Conservation (phyloP, 2,888 invertebrate genomes). For the Spialia ferax region DNA sequence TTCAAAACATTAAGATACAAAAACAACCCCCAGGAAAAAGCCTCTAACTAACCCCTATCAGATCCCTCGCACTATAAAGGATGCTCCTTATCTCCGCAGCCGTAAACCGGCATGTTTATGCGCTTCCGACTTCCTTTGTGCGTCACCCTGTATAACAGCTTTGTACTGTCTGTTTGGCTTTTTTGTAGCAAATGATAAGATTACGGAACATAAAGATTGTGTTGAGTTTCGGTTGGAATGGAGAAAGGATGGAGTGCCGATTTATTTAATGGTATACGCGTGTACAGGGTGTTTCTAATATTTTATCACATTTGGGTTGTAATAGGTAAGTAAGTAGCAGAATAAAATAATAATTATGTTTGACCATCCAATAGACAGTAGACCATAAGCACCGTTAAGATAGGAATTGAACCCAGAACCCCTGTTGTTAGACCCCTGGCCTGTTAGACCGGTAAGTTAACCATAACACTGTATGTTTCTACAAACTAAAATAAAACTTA, state of each 20-base stretch:
- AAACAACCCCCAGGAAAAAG: constrained; percentile 29
- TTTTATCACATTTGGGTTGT: background rate
- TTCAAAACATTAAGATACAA: background rate
- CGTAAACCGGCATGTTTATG: constrained; percentile 60
- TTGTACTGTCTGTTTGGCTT: constrained; percentile 25
- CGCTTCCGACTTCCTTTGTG: constrained; percentile 59
- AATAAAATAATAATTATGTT: no score
- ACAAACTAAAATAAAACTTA: no score
- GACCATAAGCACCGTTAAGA: no score
- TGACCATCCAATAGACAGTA: no score
- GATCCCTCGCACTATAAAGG: constrained; percentile 41
- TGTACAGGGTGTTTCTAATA: background rate
- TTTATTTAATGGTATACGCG: constrained; percentile 6
- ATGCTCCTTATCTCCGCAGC: constrained; percentile 52
- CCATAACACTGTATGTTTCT: no score
- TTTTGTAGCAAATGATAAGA: constrained; percentile 39
- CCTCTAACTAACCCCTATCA: constrained; percentile 34
- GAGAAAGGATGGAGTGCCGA: background rate
- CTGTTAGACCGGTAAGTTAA: no score
- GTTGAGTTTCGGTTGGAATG: constrained; percentile 16
- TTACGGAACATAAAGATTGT: constrained; percentile 23
- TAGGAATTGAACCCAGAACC: no score
- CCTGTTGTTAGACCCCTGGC: no score
- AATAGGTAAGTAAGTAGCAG: no score
- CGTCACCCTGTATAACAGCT: constrained; percentile 49